phyloP scores from a whole-genome alignment of 2,113 vertebrate genomes.

The Electrona antarctica region DNA sequence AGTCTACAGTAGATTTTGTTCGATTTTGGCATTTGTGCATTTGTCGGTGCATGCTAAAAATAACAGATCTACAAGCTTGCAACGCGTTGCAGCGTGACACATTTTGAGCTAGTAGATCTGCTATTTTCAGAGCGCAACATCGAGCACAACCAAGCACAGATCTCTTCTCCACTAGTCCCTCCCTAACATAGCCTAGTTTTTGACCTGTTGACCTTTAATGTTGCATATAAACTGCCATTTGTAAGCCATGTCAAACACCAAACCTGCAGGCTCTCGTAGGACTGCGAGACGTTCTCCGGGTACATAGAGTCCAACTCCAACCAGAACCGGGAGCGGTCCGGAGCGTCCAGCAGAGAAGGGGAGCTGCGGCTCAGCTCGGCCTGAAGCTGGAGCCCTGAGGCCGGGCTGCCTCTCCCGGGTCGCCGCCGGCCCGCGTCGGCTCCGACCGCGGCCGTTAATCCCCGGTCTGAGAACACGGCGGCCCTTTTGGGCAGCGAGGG shows the following conservation, averaged over 20 bases:
- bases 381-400: constrained; percentile 76
- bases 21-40: no score
- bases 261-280: constrained; percentile 84
- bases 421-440: background rate
- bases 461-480: constrained; percentile 81
- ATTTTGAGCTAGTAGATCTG: no score
- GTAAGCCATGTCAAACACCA: background rate
- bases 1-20: no score
- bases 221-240: no score
- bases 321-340: constrained; percentile 89
- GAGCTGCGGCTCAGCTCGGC: constrained; percentile 88
- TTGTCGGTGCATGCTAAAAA: no score
- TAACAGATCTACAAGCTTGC: no score
- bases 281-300: constrained; percentile 82
- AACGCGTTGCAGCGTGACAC: no score
- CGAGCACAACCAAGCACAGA: no score
- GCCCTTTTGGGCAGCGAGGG: constrained; percentile 88
- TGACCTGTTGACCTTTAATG: no score
- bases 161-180: no score
- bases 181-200: no score
- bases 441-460: constrained; percentile 26
- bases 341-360: constrained; percentile 84
- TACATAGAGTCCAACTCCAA: constrained; percentile 85
- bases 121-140: no score
- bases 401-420: constrained; percentile 49